Evolutionary conservation across 2,888 invertebrate genomes (phyloP).

Genomic region (Syrista parreyssii): DNA sequence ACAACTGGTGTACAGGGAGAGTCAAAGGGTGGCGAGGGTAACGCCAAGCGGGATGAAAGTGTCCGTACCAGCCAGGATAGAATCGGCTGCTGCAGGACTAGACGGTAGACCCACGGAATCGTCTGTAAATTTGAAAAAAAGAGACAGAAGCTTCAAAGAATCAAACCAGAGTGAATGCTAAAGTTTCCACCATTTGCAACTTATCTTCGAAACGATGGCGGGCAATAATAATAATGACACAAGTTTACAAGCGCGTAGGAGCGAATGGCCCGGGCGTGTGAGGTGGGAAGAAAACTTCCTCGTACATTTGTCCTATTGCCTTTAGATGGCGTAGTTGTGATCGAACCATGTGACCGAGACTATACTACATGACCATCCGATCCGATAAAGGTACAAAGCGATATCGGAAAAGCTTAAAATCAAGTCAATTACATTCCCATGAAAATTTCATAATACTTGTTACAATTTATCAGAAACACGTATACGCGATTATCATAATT

Average conservation of each 20-base stretch:
- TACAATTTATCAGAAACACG: not conserved
- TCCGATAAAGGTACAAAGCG: no score
- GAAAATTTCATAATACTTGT: not conserved
- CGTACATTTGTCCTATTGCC: not conserved
- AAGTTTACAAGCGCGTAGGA: not conserved
- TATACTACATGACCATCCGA: not conserved
- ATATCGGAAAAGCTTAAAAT: not conserved
- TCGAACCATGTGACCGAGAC: not conserved
- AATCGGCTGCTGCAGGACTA: not conserved
- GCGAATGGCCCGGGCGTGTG: not conserved
- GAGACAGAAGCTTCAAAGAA: not conserved
- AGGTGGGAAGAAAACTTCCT: not conserved
- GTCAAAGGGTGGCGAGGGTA: not conserved
- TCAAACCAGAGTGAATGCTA: not conserved
- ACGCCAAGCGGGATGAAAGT: not conserved
- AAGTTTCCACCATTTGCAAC: not conserved
- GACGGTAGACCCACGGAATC: not conserved
- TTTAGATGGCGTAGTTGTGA: not conserved
- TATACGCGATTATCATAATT: not conserved
- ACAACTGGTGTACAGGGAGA: not conserved
- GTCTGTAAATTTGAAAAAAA: not conserved
- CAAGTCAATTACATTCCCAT: not conserved
- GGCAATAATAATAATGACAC: not conserved
- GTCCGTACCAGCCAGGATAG: not conserved
- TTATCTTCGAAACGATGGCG: not conserved